Percentiles rank a stretch among this genome's conserved stretches.
phyloP scores from a whole-genome alignment of 2,113 vertebrate genomes.

The Zootoca vivipara region DNA sequence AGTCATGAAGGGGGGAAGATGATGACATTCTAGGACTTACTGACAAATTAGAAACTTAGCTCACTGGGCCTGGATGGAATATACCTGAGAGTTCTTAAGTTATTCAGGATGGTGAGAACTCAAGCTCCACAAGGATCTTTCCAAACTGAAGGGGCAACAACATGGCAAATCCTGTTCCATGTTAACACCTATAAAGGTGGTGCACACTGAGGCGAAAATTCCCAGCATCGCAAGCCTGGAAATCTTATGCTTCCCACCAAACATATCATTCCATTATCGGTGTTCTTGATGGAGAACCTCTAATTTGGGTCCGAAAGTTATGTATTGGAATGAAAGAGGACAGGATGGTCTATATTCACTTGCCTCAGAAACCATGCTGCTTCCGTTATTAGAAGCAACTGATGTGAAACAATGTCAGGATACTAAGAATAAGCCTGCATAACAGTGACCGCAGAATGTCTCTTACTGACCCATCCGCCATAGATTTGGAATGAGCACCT shows the following conservation, averaged over 20 bases:
- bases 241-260: neutral
- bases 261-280: neutral
- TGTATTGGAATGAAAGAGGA: neutral
- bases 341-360: neutral
- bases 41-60: neutral
- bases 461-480: slow-evolving; percentile 13
- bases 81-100: neutral
- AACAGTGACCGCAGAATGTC: slow-evolving; percentile 2
- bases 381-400: slow-evolving; percentile 13
- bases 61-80: neutral
- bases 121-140: neutral
- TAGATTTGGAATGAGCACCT: neutral
- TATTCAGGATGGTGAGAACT: neutral
- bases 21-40: neutral
- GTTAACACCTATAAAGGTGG: neutral
- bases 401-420: slow-evolving; percentile 41
- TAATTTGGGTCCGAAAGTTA: neutral
- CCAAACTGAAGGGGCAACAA: neutral
- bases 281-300: neutral
- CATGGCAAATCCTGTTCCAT: neutral
- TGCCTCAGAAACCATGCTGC: neutral
- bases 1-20: neutral
- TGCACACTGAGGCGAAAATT: neutral
- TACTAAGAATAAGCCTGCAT: neutral
- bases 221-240: neutral